Base-by-base conservation (phyloP, 2,888 invertebrate species). In the Subacronicta megacephala region DNA sequence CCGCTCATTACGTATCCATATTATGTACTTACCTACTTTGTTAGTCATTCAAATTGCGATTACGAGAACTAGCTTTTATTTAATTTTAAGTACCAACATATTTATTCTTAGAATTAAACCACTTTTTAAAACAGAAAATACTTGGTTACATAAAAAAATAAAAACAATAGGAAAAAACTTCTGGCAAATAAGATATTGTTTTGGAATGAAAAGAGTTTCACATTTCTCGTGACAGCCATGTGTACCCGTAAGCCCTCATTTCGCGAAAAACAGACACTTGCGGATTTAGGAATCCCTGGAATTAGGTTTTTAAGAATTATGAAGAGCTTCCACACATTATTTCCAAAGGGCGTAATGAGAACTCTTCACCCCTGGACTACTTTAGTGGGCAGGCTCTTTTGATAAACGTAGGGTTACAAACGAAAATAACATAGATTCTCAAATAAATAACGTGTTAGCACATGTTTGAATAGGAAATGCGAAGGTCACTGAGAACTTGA, bases 401-500 rank as follows among this genome's bases (percentile, higher is more conserved):
- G 23, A 23, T 1, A 23, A 6, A 23, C 7, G 23, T 6, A 23
- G 23, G 23, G 23, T 1, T 7, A 29, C 2, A 10, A n/a, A 2
- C 12, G 3, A 29, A 29, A 29, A 1, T 29, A 29, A 3, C 29
- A 29, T 12, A 10, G 12, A 2, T 29, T 29, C 29, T 29, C 4
- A 1, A 29, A 31, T 31, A 26, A 10, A 23, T 9, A 23, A 23
- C 3, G 10, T 10, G 26, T 9, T 26, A 31, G 31, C n/a, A 31
- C 31, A n/a, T 31, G 31, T 31, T 31, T 46, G 20, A 36, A n/a
- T n/a, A 52, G 62, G 52, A 70, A 70, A 57, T 52, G 52, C 26
- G 49, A 57, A 70, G 66, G 71, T 53, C 71, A 57, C 35, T 29
- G 15, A 35, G 16, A 52, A 52, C 64, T 7, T 20, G 35, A 23